Base-by-base conservation (phyloP, 35 echinoderm and acorn worm genomes). In the Anneissia japonica region DNA sequence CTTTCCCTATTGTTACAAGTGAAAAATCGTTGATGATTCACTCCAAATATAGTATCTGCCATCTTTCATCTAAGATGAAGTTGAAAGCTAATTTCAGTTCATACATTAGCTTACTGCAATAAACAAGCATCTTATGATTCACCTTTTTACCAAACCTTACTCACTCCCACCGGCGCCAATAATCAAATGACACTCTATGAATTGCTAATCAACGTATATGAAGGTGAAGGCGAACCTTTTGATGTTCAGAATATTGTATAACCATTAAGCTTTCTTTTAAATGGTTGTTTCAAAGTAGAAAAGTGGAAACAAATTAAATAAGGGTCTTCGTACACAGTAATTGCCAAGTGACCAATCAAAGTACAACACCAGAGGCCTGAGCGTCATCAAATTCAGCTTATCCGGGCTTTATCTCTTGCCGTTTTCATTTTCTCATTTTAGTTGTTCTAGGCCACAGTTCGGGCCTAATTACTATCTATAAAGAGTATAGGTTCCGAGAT, bases 261-360 rank as follows among this genome's bases (percentile, higher is more conserved):
- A 64, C 51, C 51, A 64, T 64, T 26, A 64, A 64, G 19, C 7
- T 64, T 2, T 2, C 26, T 64, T 23, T 64, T 64, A 64, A 64
- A 19, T 64, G 51, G 51, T 64, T 64, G 51, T 64, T 64, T 64
- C 26, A n/a, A n/a, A 64, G 51, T 64, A 23, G 51, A 2, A 64
- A 64, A 64, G 51, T 64, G 51, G 51, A 64, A 64, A 64, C 51
- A 64, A 64, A 64, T 64, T 64, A 64, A 64, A 64, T 64, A 64
- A 64, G 9, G 21, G 51, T 16, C 51, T 23, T 19, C 14, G 40
- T 14, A 43, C 4, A 14, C 4, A 6, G 4, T 43, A 64, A 64
- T 64, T 64, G 51, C 51, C 19, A 19, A 9, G 7, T 6, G 51
- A 26, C 51, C 51, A 64, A 64, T 64, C 51, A 64, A 19, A 26